phyloP scores from a whole-genome alignment of 92 coral and sea anemone genomes.

The Phenganax marumi region DNA sequence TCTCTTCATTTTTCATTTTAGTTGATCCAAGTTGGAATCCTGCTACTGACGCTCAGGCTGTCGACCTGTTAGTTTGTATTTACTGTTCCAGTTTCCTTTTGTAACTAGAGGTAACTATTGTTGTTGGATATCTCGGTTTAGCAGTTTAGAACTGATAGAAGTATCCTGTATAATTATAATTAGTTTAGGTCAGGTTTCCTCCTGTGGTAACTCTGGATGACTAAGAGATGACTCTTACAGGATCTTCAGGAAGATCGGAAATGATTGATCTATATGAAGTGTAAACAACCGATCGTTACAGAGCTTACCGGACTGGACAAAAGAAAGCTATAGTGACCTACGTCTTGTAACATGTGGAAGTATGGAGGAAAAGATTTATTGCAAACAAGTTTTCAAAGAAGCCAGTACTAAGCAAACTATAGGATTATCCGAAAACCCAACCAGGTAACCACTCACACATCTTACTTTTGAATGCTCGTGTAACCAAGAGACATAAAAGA shows the following conservation, averaged over 20 bases:
- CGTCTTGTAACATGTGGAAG: slow-evolving; percentile 93
- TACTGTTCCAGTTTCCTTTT: too few relatives aligned
- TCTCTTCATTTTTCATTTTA: slow-evolving; percentile 37
- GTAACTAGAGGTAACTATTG: too few relatives aligned
- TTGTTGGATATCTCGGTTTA: too few relatives aligned
- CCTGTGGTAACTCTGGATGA: too few relatives aligned
- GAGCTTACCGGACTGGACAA: slow-evolving; percentile 95
- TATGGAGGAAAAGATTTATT: slow-evolving; percentile 91
- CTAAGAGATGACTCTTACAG: too few relatives aligned
- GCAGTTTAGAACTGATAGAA: too few relatives aligned
- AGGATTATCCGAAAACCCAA: slow-evolving; percentile 81
- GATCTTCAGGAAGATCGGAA: too few relatives aligned
- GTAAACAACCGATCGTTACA: slow-evolving; percentile 9
- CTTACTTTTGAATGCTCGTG: too few relatives aligned
- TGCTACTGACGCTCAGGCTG: slow-evolving; percentile 98
- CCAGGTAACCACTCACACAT: slow-evolving; percentile 52
- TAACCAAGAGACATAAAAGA: too few relatives aligned
- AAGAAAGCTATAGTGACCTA: slow-evolving; percentile 79
- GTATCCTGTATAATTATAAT: too few relatives aligned
- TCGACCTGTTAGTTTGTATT: slow-evolving; percentile 74
- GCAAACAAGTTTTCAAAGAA: slow-evolving; percentile 89
- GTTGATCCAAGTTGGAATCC: slow-evolving; percentile 99
- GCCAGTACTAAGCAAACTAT: slow-evolving; percentile 91
- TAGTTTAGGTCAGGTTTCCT: too few relatives aligned
- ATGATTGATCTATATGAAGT: background rate